Evolutionary conservation across 2,113 vertebrate species (phyloP).

Genomic region (Coracopsis vasa): DNA sequence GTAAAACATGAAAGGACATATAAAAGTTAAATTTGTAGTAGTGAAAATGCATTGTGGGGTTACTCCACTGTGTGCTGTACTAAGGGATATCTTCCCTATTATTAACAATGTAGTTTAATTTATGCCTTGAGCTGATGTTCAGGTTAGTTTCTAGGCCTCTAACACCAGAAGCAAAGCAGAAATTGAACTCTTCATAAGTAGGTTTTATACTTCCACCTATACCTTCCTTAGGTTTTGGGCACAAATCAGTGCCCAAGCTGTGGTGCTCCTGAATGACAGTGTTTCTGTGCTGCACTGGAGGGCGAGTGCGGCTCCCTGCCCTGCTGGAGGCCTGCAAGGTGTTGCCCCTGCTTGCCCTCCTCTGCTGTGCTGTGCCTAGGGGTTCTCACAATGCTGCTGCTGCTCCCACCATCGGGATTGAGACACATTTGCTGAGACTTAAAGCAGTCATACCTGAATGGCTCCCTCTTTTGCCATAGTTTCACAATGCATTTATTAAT

Average conservation of each 20-base stretch:
- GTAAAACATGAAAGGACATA: not conserved
- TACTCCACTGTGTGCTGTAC: fast-evolving
- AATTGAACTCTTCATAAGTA: fast-evolving
- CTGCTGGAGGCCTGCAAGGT: not conserved
- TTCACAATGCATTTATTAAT: not conserved
- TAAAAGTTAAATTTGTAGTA: not conserved
- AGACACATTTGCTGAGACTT: not conserved
- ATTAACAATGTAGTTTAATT: no score
- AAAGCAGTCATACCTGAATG: not conserved
- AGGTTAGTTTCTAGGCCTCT: not conserved
- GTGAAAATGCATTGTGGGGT: not conserved
- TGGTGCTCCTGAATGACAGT: fast-evolving
- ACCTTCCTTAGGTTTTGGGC: fast-evolving
- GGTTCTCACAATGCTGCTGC: not conserved
- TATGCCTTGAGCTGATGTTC: fast-evolving
- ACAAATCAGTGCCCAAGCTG: not conserved
- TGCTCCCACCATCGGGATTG: not conserved
- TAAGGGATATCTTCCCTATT: not conserved
- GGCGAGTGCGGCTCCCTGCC: not conserved
- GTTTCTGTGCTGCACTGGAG: not conserved
- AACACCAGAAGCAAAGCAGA: fast-evolving
- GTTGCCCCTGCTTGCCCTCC: not conserved
- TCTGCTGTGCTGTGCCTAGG: not conserved
- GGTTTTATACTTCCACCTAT: not conserved
- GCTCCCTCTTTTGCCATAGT: not conserved